Percentiles rank a stretch among this genome's conserved stretches.
Evolutionary conservation across 2,888 invertebrate genomes (phyloP).

Genomic region (Willowsia nigromaculata): DNA sequence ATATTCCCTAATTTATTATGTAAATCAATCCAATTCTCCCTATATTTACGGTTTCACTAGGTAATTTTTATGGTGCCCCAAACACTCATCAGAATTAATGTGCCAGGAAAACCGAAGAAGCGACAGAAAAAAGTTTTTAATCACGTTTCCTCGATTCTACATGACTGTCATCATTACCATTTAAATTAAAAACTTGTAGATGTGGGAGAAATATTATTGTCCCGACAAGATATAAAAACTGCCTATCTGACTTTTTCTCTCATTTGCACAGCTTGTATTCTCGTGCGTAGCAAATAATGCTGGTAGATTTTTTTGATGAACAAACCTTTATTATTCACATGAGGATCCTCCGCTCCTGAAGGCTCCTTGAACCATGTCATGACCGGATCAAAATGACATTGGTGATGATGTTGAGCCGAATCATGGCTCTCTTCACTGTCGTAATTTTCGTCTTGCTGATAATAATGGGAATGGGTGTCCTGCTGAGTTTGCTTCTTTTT

Average conservation of each 20-base stretch:
- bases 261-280: background rate
- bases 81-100: slow-evolving; percentile 43
- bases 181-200: slow-evolving; percentile 55
- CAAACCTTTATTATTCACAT: slow-evolving; percentile 74
- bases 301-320: background rate
- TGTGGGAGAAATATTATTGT: background rate
- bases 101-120: background rate
- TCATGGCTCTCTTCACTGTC: slow-evolving; percentile 49
- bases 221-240: background rate
- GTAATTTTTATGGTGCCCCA: slow-evolving; percentile 8
- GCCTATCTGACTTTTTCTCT: background rate
- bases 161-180: slow-evolving; percentile 46
- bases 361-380: slow-evolving; percentile 77
- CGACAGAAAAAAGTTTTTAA: background rate
- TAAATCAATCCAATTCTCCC: background rate
- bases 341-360: slow-evolving; percentile 73
- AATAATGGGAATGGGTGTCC: background rate
- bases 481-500: slow-evolving; percentile 46
- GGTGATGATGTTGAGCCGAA: slow-evolving; percentile 52
- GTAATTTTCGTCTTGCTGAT: background rate
- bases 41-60: background rate
- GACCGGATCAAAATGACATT: slow-evolving; percentile 70
- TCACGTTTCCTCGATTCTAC: background rate
- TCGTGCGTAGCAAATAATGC: slow-evolving; percentile 31
- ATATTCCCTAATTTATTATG: background rate